Evolutionary conservation across 2,113 vertebrate genomes (phyloP), one percentile per base, ranked within the genome.

Genomic region (Hoplias malabaricus): DNA sequence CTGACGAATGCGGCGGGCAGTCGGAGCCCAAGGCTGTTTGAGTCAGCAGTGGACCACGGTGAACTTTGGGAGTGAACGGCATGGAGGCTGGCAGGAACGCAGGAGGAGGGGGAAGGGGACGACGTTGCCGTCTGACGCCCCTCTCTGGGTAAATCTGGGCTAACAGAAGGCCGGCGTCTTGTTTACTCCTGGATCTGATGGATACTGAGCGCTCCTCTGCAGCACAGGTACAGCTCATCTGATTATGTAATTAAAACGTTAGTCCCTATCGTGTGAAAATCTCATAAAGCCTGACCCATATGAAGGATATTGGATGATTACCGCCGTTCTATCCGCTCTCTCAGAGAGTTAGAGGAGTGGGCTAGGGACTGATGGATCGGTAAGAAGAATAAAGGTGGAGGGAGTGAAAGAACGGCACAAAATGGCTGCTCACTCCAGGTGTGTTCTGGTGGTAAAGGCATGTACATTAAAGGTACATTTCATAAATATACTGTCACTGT

Each of bases 1-100:
- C 16, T 63, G 75, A 65, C 19, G 65, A 69, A 82, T 63, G 57
- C 71, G 48, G 46, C 69, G 56, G 43, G 33, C 69, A 66, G 69
- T 38, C 62, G 42, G 33, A 59, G 68, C 69, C 53, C 59, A 33
- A 43, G 62, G 73, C 57, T 5, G 19, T 76, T 56, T 62, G 78
- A 74, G 78, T 70, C 82, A 65, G 65, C 69, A 48, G 68, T 69
- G 70, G 62, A 42, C 34, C 67, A 48, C 56, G 36, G 61, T 50
- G 36, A 46, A 69, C 59, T 65, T 36, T 13, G 33, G 69, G 14
- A 0, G 12, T 34, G 48, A 48, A 48, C n/a, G 14, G 43, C 43
- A 48, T 48, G 43, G 43, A 53, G 48, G n/a, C n/a, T 53, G 48
- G 23, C 43, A 23, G 54, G 33, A 31, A 16, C n/a, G 23, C 43